phyloP scores from a whole-genome alignment of 2,113 vertebrate genomes.

The Dicerorhinus sumatrensis region DNA sequence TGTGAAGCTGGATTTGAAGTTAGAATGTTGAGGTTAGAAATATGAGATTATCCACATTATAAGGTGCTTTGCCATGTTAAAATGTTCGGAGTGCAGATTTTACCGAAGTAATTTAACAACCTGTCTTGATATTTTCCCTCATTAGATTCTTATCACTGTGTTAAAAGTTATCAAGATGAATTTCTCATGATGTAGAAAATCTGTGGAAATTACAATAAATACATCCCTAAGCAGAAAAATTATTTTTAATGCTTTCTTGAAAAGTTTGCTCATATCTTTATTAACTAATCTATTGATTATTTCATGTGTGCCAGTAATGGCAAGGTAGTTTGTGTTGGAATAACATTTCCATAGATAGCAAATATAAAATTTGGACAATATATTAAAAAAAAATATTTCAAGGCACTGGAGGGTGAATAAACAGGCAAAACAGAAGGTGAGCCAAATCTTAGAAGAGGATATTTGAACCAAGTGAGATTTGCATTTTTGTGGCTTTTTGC shows the following conservation, averaged over 20 bases:
- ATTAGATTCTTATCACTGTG: neutral
- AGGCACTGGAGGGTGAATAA: neutral
- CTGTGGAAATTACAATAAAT: neutral
- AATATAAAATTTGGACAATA: neutral
- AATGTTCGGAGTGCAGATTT: neutral
- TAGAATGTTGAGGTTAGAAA: neutral
- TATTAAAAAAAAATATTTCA: too few species aligned
- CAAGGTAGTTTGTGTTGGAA: neutral
- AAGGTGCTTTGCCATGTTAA: neutral
- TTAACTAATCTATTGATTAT: neutral
- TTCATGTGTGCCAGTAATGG: neutral
- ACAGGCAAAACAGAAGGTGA: neutral
- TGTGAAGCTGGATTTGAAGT: neutral
- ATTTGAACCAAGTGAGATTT: neutral
- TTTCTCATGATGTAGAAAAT: neutral
- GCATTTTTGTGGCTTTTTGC: neutral
- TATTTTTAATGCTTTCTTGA: slow-evolving; percentile 10
- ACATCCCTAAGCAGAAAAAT: neutral
- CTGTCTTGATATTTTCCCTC: neutral
- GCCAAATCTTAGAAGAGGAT: neutral
- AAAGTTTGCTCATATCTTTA: neutral
- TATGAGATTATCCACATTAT: neutral
- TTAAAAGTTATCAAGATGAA: neutral
- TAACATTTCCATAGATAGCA: neutral
- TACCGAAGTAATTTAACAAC: neutral